phyloP scores from a whole-genome alignment of 2,888 invertebrate species.

The Phengaris alcon region DNA sequence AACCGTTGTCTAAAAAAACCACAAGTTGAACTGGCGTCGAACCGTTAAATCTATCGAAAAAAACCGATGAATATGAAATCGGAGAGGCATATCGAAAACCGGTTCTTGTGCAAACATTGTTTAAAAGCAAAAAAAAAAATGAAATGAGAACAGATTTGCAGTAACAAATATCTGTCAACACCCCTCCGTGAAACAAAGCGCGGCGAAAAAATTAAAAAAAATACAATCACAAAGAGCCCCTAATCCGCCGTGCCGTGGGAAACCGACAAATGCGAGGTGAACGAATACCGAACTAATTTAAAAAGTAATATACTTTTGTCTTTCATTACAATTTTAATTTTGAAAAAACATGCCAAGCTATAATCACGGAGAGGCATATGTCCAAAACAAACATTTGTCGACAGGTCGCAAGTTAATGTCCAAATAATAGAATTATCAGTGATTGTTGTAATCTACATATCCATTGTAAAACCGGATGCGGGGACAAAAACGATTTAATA shows the following conservation, averaged over 20 bases:
- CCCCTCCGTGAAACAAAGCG: conserved; percentile 76
- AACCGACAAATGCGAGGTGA: conserved; percentile 74
- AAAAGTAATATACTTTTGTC: conserved; percentile 75
- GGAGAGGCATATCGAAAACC: conserved; percentile 67
- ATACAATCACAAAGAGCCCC: conserved; percentile 65
- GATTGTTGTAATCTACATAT: conserved; percentile 77
- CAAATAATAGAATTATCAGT: conserved; percentile 77
- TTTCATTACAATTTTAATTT: conserved; percentile 52
- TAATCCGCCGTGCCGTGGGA: conserved; percentile 75
- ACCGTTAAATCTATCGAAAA: conserved; percentile 73
- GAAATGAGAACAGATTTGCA: conserved; percentile 66
- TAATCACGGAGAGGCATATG: conserved; percentile 52
- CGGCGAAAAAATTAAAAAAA: conserved; percentile 67
- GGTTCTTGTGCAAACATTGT: conserved; percentile 69
- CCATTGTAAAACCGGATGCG: conserved; percentile 72
- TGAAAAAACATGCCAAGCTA: conserved; percentile 38
- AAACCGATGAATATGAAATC: conserved; percentile 64
- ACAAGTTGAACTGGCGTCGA: conserved; percentile 63
- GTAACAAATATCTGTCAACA: conserved; percentile 79
- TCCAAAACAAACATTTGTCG: conserved; percentile 66
- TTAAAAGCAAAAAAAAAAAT: conserved; percentile 65
- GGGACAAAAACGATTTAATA: conserved; percentile 79
- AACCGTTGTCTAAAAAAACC: conserved; percentile 61
- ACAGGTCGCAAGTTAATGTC: conserved; percentile 71
- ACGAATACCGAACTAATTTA: conserved; percentile 77